Conservation (phyloP, 2,797 vertebrate species). For the Alfaro cultratus region DNA sequence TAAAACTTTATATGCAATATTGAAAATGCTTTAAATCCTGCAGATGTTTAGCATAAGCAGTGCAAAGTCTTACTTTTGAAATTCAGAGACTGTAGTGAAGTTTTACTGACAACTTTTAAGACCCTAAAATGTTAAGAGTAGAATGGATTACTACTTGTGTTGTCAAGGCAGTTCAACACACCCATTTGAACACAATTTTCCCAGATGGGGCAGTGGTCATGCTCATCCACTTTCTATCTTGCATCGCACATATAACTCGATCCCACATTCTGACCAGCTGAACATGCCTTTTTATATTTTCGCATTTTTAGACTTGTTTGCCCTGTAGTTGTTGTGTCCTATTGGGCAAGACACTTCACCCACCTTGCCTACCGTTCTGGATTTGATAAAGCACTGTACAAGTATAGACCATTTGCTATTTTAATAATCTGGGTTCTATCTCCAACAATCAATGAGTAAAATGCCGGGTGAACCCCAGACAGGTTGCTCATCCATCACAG, state of each 20-base stretch:
- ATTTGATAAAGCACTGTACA: no score
- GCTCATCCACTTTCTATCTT: neutral
- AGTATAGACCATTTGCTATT: neutral
- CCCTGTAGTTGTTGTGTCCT: no score
- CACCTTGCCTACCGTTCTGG: no score
- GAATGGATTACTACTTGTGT: neutral
- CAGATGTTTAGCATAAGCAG: neutral
- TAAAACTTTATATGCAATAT: neutral
- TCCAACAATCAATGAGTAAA: neutral
- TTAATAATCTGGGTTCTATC: neutral
- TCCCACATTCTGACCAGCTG: neutral
- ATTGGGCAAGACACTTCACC: neutral
- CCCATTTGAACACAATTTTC: neutral
- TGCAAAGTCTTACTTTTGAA: neutral
- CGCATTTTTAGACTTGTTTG: neutral
- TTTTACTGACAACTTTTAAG: neutral
- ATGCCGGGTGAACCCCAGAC: neutral
- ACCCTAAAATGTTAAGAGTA: neutral
- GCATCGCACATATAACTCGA: neutral
- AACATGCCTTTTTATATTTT: neutral
- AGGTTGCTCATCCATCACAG: neutral
- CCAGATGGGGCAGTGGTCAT: neutral
- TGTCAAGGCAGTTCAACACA: neutral
- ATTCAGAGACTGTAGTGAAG: no score
- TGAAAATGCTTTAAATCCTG: neutral